Base-by-base conservation (phyloP, 2,797 vertebrate genomes). In the Acanthurus leucopareius region DNA sequence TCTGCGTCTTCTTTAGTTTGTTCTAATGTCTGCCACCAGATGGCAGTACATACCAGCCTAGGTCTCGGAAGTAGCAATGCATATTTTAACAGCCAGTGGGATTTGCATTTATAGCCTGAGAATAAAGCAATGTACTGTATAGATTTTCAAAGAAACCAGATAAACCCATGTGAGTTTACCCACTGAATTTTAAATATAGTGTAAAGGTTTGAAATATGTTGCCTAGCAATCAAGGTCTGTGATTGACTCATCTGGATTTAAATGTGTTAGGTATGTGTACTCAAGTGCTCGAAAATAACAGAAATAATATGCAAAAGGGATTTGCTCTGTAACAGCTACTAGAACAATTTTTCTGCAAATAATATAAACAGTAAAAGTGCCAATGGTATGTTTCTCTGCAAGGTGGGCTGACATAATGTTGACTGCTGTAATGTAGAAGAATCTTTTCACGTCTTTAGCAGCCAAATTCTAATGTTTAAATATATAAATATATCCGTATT, bases 11-110 rank as follows among this genome's bases (percentile, higher is more conserved):
- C 25, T 16, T 3, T 9, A 10, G 17, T 25, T 49, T 20, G 19
- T 7, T 13, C 5, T 8, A 13, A 32, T 51, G 16, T 62, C 63
- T 38, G 6, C 79, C 92, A 92, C 69, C 19, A 89, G 90, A 47
- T 88, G 90, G 86, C 88, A 78, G 72, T 66, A 76, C 79, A 25
- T 15, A 58, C 67, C 68, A 77, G n/a, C 44, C 16, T 19, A 66
- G 19, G 3, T 40, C 10, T 56, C 0, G 66, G 11, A 16, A 3
- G 28, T 44, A 35, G 65, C 22, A 15, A 0, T 22, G 6, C 45
- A 4, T 28, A 13, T 16, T 52, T 15, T 13, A n/a, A 8, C 19
- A 58, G 28, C 17, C 2, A 32, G 11, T 16, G 22, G 3, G 4
- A 8, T 19, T 13, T 25, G 7, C 8, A 14, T 44, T 3, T 32